Conservation (phyloP, 2,113 vertebrate genomes). For the Orycteropus afer region DNA sequence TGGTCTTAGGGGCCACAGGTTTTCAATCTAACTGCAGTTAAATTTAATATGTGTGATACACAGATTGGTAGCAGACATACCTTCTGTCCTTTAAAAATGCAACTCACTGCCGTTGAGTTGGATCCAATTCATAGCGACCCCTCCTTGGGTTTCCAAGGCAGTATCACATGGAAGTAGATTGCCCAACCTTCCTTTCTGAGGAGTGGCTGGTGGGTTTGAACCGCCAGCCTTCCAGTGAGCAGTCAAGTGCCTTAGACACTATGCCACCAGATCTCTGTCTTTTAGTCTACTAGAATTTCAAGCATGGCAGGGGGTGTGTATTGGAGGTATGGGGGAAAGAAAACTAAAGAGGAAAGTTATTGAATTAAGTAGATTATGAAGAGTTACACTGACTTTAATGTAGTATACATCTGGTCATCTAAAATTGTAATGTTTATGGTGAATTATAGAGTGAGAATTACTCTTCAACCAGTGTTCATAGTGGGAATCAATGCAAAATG, state of each 20-base stretch:
- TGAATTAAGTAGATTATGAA: not conserved
- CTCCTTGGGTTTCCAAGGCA: no score
- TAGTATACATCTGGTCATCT: not conserved
- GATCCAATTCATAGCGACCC: no score
- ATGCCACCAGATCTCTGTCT: no score
- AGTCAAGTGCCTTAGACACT: no score
- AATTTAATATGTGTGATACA: not conserved
- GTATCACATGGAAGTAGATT: no score
- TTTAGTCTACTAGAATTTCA: not conserved
- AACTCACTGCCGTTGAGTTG: no score
- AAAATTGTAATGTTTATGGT: not conserved
- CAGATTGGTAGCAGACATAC: not conserved
- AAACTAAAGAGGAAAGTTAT: not conserved
- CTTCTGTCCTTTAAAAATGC: not conserved
- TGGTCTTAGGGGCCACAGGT: not conserved
- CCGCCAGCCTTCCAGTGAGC: no score
- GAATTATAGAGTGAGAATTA: not conserved
- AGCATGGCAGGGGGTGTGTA: not conserved
- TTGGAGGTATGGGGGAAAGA: not conserved
- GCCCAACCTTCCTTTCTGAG: no score
- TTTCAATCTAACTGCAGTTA: not conserved
- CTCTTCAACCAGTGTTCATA: not conserved
- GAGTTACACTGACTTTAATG: not conserved
- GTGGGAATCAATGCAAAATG: not conserved
- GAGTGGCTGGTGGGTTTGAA: no score